phyloP scores from a whole-genome alignment of 2,113 vertebrate species.

The Sminthopsis crassicaudata region DNA sequence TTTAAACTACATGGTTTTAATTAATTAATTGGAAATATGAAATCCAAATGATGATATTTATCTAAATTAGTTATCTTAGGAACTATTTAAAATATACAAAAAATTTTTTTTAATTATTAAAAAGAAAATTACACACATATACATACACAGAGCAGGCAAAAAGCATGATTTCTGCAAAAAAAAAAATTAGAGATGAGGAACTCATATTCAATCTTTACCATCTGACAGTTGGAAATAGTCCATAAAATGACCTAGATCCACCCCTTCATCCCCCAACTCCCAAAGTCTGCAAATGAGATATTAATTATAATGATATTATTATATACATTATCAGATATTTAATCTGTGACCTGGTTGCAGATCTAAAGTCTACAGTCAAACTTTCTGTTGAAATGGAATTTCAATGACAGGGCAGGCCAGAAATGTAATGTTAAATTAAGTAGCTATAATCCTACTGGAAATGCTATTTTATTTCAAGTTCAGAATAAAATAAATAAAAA shows the following conservation, averaged over 20 bases:
- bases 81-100: not conserved
- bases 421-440: not conserved
- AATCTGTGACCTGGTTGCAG: constrained; percentile 6
- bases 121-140: not conserved
- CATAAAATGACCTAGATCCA: not conserved
- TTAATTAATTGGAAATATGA: constrained; percentile 30
- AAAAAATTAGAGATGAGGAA: not conserved
- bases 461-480: not conserved
- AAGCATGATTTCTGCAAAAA: not conserved
- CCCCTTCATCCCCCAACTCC: not conserved
- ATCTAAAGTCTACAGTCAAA: constrained; percentile 49
- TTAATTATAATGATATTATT: not conserved
- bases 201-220: not conserved
- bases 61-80: not conserved
- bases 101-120: not conserved
- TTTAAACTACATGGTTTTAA: constrained; percentile 18
- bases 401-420: not conserved
- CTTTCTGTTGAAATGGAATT: constrained; percentile 39
- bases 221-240: constrained; percentile 32
- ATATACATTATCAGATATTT: not conserved
- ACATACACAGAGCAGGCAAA: not conserved
- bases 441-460: not conserved
- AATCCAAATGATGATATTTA: not conserved
- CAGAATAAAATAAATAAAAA: not conserved
- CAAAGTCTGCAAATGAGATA: not conserved